Base-by-base conservation (phyloP, 2,888 invertebrate genomes). In the Hemithea aestivaria region DNA sequence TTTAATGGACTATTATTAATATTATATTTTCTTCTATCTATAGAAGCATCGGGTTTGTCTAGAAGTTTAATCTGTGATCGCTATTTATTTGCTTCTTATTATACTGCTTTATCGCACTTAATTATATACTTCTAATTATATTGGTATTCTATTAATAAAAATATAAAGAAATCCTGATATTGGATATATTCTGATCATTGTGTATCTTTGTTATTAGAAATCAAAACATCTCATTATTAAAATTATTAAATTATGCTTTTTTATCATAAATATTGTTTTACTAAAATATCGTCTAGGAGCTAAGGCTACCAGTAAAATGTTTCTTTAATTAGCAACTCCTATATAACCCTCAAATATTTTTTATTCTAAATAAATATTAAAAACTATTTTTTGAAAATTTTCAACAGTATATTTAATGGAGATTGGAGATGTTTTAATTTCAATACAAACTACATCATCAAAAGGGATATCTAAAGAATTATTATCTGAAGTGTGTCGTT, bases 401-500 rank as follows among this genome's bases (percentile, higher is more conserved):
- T n/a, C n/a, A n/a, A n/a, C n/a, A n/a, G n/a, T n/a, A n/a, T n/a
- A n/a, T n/a, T n/a, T n/a, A n/a, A n/a, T n/a, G n/a, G n/a, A n/a
- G n/a, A n/a, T n/a, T n/a, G 21, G 41, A 35, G 43, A 41, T 27
- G 43, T 36, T 32, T 43, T 44, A 31, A 28, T 30, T 37, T 20
- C 9, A 9, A 31, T 12, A n/a, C n/a, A 16, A 24, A 62, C 62
- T 59, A 68, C 66, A 62, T 57, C 62, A 54, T 52, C 67, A 50
- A 56, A 56, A 53, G 31, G 56, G 48, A 62, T 61, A 58, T 62
- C 65, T 67, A 48, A 58, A 62, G 67, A 72, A 65, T 52, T 73
- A 64, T 75, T 79, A 76, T 80, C 77, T 83, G 73, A 83, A 76
- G 74, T 82, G 78, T 82, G 79, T 80, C 82, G 78, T 85, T 83